Conservation (phyloP, 2,797 vertebrate species). For the Pangasius macronema region DNA sequence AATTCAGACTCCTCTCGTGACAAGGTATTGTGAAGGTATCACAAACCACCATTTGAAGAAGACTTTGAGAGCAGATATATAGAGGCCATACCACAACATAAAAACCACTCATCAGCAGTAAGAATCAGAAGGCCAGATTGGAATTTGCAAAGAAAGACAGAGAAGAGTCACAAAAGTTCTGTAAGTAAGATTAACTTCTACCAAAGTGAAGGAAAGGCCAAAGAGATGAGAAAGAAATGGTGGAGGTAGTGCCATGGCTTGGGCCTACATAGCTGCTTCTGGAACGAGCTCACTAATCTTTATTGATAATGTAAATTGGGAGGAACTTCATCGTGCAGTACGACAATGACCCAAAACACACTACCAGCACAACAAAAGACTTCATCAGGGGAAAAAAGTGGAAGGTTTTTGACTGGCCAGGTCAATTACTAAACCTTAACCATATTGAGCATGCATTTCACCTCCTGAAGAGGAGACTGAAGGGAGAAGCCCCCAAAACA, state of each 20-base stretch:
- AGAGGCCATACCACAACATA: not conserved
- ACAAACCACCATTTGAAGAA: not conserved
- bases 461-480: not conserved
- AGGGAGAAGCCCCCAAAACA: not conserved
- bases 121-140: not conserved
- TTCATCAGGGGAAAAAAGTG: not conserved
- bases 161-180: not conserved
- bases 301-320: not conserved
- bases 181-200: not conserved
- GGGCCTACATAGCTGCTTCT: not conserved
- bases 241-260: not conserved
- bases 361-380: not conserved
- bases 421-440: not conserved
- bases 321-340: not conserved
- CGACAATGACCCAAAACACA: not conserved
- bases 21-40: not conserved
- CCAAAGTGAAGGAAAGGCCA: not conserved
- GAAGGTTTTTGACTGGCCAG: slow-evolving; percentile 2
- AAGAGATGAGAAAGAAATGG: not conserved
- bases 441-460: not conserved
- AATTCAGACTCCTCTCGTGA: not conserved
- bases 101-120: not conserved
- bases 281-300: not conserved
- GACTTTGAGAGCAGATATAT: not conserved
- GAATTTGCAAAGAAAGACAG: not conserved